Conservation (phyloP, 2,797 vertebrate species). For the Danionella dracula region DNA sequence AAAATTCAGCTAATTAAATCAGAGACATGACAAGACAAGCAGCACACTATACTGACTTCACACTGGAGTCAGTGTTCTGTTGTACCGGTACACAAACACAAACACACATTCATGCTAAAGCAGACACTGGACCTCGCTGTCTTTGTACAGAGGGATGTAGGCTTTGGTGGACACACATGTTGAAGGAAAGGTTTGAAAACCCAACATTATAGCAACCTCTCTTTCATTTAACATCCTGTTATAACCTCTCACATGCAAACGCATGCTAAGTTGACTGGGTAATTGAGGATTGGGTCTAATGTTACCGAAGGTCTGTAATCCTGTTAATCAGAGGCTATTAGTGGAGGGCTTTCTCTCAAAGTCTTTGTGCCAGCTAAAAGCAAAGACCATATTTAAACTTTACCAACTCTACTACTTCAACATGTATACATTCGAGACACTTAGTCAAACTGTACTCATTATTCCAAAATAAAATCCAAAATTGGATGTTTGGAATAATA, state of each 20-base stretch:
- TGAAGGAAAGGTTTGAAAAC: slow-evolving; percentile 2
- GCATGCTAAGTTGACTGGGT: slow-evolving; percentile 32
- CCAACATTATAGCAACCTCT: not conserved
- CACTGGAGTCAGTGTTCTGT: slow-evolving; percentile 48
- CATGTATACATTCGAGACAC: slow-evolving; percentile 7
- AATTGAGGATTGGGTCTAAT: slow-evolving; percentile 67
- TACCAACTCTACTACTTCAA: slow-evolving; percentile 1
- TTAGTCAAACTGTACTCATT: no score
- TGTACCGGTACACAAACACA: slow-evolving; percentile 31
- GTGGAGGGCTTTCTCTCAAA: slow-evolving; percentile 37
- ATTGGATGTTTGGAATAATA: no score
- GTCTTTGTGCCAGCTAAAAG: not conserved
- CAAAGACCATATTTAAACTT: slow-evolving; percentile 13
- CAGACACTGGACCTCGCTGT: slow-evolving; percentile 14
- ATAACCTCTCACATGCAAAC: not conserved
- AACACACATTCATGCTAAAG: slow-evolving; percentile 13
- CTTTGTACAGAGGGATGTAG: not conserved
- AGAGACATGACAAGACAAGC: slow-evolving; percentile 65
- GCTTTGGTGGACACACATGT: not conserved
- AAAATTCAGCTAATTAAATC: slow-evolving; percentile 80
- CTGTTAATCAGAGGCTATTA: slow-evolving; percentile 72
- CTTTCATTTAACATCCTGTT: slow-evolving; percentile 32
- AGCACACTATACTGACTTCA: slow-evolving; percentile 46
- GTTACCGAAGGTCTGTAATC: slow-evolving; percentile 54
- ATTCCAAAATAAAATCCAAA: no score